These are phyloP conservation scores for Ditylenchus dipsaci DNA, from an alignment of 1,140 invertebrate genomes.

Conservation along the genomic window DNA sequence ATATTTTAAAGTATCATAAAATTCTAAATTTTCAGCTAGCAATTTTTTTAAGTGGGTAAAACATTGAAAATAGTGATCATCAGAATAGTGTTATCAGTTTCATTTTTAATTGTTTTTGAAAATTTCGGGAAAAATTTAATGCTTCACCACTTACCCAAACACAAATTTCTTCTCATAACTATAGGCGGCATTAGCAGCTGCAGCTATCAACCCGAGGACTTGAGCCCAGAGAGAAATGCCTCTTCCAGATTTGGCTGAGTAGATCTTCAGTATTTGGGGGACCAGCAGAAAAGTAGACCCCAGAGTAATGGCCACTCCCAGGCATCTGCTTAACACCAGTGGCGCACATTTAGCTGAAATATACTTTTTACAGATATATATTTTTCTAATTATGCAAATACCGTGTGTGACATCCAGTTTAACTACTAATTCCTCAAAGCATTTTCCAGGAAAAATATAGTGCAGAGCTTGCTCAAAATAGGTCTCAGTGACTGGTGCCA, in stretches of 20 bases:
- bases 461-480: constrained; percentile 13
- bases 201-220: constrained; percentile 45
- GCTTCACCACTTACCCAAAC: constrained; percentile 54
- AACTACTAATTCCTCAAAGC: constrained; percentile 52
- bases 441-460: constrained; percentile 52
- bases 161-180: constrained; percentile 52
- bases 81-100: no score
- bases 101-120: no score
- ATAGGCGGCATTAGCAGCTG: constrained; percentile 45
- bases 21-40: no score
- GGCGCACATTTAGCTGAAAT: constrained; percentile 51
- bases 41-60: no score
- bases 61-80: no score
- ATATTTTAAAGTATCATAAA: no score
- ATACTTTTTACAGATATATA: background rate
- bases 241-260: constrained; percentile 46
- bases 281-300: constrained; percentile 53
- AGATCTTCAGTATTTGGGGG: constrained; percentile 56
- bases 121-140: no score
- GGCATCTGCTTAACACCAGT: constrained; percentile 47
- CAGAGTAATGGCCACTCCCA: constrained; percentile 53
- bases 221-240: constrained; percentile 53
- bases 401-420: constrained; percentile 51
- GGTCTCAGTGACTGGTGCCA: background rate
- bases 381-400: constrained; percentile 18